A percentile compares a stretch with the other conserved stretches of the same genome.
phyloP scores from a whole-genome alignment of 2,113 vertebrate genomes.

The Aythya baeri region DNA sequence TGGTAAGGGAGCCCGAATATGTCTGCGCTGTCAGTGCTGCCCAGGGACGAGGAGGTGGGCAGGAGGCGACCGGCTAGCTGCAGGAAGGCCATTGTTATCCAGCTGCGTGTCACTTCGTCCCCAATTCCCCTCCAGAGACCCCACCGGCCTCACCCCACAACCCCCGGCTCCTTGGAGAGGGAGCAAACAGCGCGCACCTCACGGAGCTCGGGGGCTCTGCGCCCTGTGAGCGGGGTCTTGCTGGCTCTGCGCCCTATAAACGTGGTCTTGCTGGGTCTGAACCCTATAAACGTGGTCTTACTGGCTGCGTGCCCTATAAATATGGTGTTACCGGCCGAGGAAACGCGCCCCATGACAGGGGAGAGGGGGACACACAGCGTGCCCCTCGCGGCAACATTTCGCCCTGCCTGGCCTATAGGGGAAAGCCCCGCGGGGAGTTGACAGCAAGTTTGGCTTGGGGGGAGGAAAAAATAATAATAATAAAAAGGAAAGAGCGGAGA shows the following conservation, averaged over 20 bases:
- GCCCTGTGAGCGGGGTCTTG: not conserved
- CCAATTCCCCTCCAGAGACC: not conserved
- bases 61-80: not conserved
- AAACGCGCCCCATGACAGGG: not conserved
- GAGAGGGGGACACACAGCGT: not conserved
- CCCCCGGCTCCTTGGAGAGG: not conserved
- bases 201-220: not conserved
- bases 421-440: not conserved
- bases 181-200: not conserved
- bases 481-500: too few species aligned
- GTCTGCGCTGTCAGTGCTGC: not conserved
- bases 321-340: not conserved
- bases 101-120: not conserved
- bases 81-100: not conserved
- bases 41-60: not conserved
- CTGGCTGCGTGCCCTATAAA: not conserved
- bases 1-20: accelerated
- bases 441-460: not conserved
- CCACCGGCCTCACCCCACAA: not conserved
- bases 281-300: too few species aligned
- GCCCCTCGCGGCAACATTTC: not conserved
- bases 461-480: too few species aligned
- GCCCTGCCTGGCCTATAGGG: accelerated
- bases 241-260: not conserved
- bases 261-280: not conserved